Percentiles rank a stretch among this genome's conserved stretches.
These are phyloP conservation scores for Betta splendens DNA, from an alignment of 2,797 vertebrate species.

Conservation along the genomic window DNA sequence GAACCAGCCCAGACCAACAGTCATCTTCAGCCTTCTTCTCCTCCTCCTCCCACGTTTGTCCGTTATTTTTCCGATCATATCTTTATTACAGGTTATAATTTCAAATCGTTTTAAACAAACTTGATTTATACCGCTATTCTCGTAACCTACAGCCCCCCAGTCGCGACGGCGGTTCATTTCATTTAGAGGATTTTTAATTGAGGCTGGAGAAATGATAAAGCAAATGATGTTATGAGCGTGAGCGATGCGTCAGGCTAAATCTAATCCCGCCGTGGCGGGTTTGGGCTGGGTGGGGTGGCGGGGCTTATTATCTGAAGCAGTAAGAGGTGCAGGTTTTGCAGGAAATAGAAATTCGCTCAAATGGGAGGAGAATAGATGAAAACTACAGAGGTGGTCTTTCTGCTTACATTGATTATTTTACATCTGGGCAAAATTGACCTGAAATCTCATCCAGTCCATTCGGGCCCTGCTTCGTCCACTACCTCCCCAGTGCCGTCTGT, in stretches of 20 bases:
- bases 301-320: conserved; percentile 30
- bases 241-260: conserved; percentile 52
- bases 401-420: conserved; percentile 7
- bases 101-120: conserved; percentile 57
- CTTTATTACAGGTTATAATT: conserved; percentile 17
- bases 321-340: conserved; percentile 43
- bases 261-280: conserved; percentile 33
- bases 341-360: conserved; percentile 49
- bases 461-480: no score
- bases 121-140: conserved; percentile 69
- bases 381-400: conserved; percentile 2
- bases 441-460: conserved; percentile 1
- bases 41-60: not conserved
- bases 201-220: conserved; percentile 66
- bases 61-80: conserved; percentile 24
- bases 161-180: conserved; percentile 62
- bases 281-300: not conserved
- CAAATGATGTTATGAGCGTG: conserved; percentile 71
- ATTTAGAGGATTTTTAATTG: conserved; percentile 77
- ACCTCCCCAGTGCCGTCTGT: no score
- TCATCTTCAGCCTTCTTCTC: no score
- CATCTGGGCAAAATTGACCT: conserved; percentile 2
- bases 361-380: no score
- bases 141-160: conserved; percentile 53
- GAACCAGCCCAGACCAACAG: conserved; percentile 18